Percentiles rank a stretch among this genome's conserved stretches.
Conservation (phyloP, 2,113 vertebrate species). For the Corydoras sp. region DNA sequence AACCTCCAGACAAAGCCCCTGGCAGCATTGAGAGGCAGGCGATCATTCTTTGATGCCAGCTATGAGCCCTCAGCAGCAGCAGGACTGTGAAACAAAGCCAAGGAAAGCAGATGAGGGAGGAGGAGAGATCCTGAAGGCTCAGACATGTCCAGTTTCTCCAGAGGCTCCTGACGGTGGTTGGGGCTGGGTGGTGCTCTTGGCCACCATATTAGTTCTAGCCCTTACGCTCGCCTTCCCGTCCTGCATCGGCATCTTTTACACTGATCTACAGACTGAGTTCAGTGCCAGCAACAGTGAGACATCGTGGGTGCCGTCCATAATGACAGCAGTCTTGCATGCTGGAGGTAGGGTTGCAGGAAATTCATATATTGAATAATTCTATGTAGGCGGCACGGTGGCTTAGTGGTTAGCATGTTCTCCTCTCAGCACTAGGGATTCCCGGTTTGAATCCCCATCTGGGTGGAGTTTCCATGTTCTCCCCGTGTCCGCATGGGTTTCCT, state of each 20-base stretch:
- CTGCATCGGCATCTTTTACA: constrained; percentile 84
- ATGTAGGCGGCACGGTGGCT: too few relatives aligned
- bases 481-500: too few relatives aligned
- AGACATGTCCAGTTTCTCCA: not conserved
- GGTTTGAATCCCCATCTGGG: too few relatives aligned
- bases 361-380: too few relatives aligned
- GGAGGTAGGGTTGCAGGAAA: constrained; percentile 67
- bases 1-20: not conserved
- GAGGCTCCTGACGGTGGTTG: constrained; percentile 70
- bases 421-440: too few relatives aligned
- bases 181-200: constrained; percentile 84
- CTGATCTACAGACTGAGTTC: constrained; percentile 81
- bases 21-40: constrained; percentile 13
- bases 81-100: constrained; percentile 31
- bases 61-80: constrained; percentile 18
- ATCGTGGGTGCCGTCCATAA: constrained; percentile 90
- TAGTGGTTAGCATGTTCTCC: too few relatives aligned
- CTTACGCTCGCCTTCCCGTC: constrained; percentile 80
- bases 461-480: too few relatives aligned
- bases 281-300: constrained; percentile 82
- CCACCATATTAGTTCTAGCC: constrained; percentile 72
- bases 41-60: constrained; percentile 29
- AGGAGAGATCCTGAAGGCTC: not conserved
- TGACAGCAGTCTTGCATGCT: constrained; percentile 76
- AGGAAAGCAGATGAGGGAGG: constrained; percentile 37